Evolutionary conservation across 2,113 vertebrate genomes (phyloP).

Genomic region (Lonchura striata): DNA sequence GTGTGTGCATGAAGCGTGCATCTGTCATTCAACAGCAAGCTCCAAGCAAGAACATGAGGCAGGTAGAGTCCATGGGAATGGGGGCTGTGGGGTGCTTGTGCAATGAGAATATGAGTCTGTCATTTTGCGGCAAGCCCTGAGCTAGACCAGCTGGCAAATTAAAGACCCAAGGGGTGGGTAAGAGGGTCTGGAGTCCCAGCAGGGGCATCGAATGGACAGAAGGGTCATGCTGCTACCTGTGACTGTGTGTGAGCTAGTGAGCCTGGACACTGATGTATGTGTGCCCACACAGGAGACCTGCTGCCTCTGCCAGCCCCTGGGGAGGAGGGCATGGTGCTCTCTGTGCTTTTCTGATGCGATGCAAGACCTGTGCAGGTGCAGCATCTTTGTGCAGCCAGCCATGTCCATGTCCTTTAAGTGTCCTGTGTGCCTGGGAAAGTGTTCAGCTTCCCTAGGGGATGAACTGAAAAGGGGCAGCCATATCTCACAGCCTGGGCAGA

Average conservation of each 20-base stretch:
- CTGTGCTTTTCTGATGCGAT: neutral
- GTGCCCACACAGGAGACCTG: too few species aligned
- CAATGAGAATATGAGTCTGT: neutral
- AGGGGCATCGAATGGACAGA: neutral
- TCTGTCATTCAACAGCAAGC: neutral
- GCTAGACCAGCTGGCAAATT: neutral
- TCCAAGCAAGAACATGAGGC: neutral
- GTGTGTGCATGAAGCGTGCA: accelerated
- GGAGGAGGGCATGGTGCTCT: accelerated
- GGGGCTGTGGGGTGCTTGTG: neutral
- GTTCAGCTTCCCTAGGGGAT: neutral
- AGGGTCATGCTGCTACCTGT: neutral
- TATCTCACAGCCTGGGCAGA: neutral
- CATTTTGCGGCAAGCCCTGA: neutral
- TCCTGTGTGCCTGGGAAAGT: neutral
- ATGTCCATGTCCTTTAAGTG: neutral
- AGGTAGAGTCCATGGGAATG: accelerated
- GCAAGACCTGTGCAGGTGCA: accelerated
- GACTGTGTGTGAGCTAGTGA: neutral
- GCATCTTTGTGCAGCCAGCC: neutral
- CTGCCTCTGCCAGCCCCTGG: neutral
- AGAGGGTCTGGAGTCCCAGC: neutral
- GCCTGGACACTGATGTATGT: neutral
- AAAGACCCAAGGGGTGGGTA: accelerated
- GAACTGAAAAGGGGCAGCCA: neutral